These are phyloP conservation scores for Epinotia bilunana DNA, from an alignment of 2,888 invertebrate species.

Conservation along the genomic window DNA sequence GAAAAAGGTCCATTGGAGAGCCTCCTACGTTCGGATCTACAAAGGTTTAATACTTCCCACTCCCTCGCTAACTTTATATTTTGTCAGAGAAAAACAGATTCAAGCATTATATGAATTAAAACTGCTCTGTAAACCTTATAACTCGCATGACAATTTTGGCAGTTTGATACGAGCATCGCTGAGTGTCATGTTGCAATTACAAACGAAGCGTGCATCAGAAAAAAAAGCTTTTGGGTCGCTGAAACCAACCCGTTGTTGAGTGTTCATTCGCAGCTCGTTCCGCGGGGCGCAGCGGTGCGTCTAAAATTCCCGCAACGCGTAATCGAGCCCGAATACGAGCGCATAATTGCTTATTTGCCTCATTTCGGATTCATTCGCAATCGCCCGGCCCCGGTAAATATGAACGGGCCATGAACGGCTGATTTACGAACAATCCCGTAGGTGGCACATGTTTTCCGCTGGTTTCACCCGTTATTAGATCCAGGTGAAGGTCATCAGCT, in stretches of 20 bases:
- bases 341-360: conserved; percentile 82
- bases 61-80: background rate
- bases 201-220: conserved; percentile 5
- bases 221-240: conserved; percentile 13
- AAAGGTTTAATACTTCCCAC: background rate
- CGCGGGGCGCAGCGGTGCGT: conserved; percentile 59
- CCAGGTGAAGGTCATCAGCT: background rate
- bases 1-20: background rate
- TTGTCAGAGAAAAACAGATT: background rate
- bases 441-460: conserved; percentile 20
- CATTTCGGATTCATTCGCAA: conserved; percentile 75
- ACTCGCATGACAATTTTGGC: background rate
- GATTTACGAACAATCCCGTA: conserved; percentile 49
- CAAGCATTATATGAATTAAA: background rate
- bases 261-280: conserved; percentile 41
- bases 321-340: conserved; percentile 76
- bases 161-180: background rate
- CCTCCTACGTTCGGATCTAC: background rate
- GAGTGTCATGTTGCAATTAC: background rate
- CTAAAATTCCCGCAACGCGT: conserved; percentile 71
- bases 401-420: conserved; percentile 52
- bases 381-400: conserved; percentile 58
- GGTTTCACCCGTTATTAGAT: conserved; percentile 1
- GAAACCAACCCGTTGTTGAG: conserved; percentile 31
- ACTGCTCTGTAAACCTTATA: background rate